Base-by-base conservation (phyloP, 53 echinoderm and acorn worm genomes). In the Zoroaster sp. region DNA sequence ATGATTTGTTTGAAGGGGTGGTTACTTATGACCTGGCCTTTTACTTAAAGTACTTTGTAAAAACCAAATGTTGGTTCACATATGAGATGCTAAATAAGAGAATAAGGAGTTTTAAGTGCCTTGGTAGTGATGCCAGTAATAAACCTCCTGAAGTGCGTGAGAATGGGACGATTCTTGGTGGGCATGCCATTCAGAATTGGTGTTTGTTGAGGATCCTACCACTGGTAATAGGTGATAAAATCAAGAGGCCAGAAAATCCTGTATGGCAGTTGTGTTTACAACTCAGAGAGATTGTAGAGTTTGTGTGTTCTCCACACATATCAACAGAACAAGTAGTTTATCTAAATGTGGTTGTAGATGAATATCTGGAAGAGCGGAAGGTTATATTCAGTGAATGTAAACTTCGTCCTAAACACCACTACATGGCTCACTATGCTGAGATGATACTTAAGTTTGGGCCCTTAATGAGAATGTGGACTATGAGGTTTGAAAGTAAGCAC, bases 1-100 rank as follows among this genome's bases (percentile, higher is more conserved):
- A 94, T 77, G 94, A 91, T 83, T 40, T 94, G 42, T 79, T 94
- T 91, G 94, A 94, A 42, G 94, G 91, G 1, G 83, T 91, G 35
- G 91, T 94, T 31, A 83, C 82, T 46, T 89, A 79, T 91, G 94
- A 91, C 44, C 30, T 94, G 41, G 94, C 94, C 6, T 43, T 94
- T 12, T 83, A 81, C 69, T 53, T 94, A 17, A 46, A 71, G 35
- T 88, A 94, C 40, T 91, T 94, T 79, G 80, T 94, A 72, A 69
- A 75, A 34, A 76, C 73, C 9, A 78, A 66, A 49, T 32, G 34
- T 76, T 94, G 88, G 91, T 94, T 94, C 54, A 91, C 91, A 4
- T 74, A 88, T 79, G 80, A 88, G 10, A 38, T 46, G 35, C 66
- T 93, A 44, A 93, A 93, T 49, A 63, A 44, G 34, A 40, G 12